Evolutionary conservation across 2,888 invertebrate genomes (phyloP).

Genomic region (Tetramorium bicarinatum): DNA sequence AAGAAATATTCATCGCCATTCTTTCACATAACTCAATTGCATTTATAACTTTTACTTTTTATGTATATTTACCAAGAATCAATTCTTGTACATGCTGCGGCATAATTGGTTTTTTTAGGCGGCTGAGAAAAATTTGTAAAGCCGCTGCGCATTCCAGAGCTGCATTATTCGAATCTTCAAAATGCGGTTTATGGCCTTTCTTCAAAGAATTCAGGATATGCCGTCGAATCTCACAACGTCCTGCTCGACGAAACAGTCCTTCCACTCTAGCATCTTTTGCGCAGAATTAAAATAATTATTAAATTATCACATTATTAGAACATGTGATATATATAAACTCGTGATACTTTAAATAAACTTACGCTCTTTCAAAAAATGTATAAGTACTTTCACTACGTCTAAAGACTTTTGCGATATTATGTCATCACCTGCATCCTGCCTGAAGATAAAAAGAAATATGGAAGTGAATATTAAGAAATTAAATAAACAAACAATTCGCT

Average conservation of each 20-base stretch:
- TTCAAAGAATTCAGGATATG: constrained; percentile 77
- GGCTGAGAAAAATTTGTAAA: constrained; percentile 84
- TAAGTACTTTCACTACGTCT: constrained; percentile 84
- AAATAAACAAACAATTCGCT: constrained; percentile 28
- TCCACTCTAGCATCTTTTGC: constrained; percentile 80
- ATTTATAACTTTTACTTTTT: neutral
- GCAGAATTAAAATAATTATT: constrained; percentile 12
- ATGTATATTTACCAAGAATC: constrained; percentile 84
- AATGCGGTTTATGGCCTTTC: constrained; percentile 77
- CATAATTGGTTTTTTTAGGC: constrained; percentile 85
- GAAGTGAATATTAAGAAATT: constrained; percentile 30
- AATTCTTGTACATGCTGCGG: constrained; percentile 86
- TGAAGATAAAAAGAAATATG: constrained; percentile 48
- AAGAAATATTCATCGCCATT: neutral
- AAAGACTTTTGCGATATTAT: constrained; percentile 86
- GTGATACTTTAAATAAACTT: constrained; percentile 65
- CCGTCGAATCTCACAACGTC: constrained; percentile 75
- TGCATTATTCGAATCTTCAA: constrained; percentile 71
- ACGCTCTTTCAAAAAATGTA: constrained; percentile 85
- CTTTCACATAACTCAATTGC: neutral
- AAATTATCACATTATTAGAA: constrained; percentile 6
- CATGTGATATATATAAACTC: neutral
- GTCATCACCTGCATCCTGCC: constrained; percentile 79
- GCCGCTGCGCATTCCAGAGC: constrained; percentile 86
- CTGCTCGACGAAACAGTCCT: constrained; percentile 79